Conservation (phyloP, 2,797 vertebrate genomes). For the Sebastolobus altivelis region DNA sequence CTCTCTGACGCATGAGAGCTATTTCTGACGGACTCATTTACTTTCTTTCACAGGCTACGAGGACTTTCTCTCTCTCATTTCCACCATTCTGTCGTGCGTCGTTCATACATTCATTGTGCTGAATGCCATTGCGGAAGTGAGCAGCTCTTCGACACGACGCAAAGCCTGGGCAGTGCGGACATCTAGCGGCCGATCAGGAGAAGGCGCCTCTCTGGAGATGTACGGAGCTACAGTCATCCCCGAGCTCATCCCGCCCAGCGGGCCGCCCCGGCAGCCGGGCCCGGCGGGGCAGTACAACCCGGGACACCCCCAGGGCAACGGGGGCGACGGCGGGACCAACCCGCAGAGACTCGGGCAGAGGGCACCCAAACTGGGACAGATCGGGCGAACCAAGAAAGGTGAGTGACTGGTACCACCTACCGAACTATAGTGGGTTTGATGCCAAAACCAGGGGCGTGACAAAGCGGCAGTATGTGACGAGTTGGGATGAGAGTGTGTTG, state of each 20-base stretch:
- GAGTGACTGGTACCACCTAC: slow-evolving; percentile 11
- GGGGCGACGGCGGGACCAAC: slow-evolving; percentile 57
- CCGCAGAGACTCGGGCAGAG: slow-evolving; percentile 82
- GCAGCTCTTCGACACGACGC: slow-evolving; percentile 32
- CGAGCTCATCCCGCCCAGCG: slow-evolving; percentile 79
- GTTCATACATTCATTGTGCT: slow-evolving; percentile 54
- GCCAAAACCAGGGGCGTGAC: no score
- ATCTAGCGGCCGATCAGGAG: slow-evolving; percentile 64
- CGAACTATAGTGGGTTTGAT: no score
- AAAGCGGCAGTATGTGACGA: no score
- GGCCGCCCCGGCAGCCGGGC: slow-evolving; percentile 76
- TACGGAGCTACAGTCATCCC: slow-evolving; percentile 85
- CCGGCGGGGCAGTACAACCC: slow-evolving; percentile 75
- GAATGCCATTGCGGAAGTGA: slow-evolving; percentile 80
- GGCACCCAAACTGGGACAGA: slow-evolving; percentile 87
- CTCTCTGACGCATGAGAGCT: slow-evolving; percentile 23
- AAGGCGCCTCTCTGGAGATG: slow-evolving; percentile 69
- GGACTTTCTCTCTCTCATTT: slow-evolving; percentile 19
- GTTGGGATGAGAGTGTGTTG: not conserved
- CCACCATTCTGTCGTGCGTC: not conserved
- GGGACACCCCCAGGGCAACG: slow-evolving; percentile 74
- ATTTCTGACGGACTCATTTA: slow-evolving; percentile 35
- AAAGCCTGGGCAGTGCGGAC: slow-evolving; percentile 60
- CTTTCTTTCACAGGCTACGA: slow-evolving; percentile 50
- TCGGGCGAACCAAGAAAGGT: slow-evolving; percentile 87